Percentiles rank a stretch among this genome's conserved stretches.
These are phyloP conservation scores for Gymnocheta viridis DNA, from an alignment of 2,888 invertebrate species.

Conservation along the genomic window DNA sequence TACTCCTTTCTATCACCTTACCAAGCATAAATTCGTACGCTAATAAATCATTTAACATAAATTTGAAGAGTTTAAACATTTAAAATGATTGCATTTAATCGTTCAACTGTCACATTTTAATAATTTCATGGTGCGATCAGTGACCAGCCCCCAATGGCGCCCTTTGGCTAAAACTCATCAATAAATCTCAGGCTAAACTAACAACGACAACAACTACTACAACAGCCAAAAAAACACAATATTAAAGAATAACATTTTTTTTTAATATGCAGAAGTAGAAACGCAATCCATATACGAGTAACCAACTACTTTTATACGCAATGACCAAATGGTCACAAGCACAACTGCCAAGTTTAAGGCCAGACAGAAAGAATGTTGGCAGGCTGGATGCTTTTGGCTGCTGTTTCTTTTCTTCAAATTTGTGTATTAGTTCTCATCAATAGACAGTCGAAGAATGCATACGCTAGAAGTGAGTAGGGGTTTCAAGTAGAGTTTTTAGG, in stretches of 20 bases:
- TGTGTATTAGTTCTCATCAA: constrained; percentile 62
- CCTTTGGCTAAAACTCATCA: constrained; percentile 79
- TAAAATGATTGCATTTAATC: constrained; percentile 79
- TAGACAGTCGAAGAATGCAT: constrained; percentile 43
- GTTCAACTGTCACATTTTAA: constrained; percentile 80
- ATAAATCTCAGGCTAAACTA: constrained; percentile 74
- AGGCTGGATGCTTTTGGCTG: constrained; percentile 59
- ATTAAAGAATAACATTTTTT: constrained; percentile 15
- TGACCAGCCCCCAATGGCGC: constrained; percentile 79
- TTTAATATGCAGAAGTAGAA: constrained; percentile 46
- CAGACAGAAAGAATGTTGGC: constrained; percentile 47
- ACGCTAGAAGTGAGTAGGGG: constrained; percentile 34
- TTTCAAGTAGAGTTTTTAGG: background rate
- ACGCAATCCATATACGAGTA: constrained; percentile 32
- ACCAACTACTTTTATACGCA: constrained; percentile 58
- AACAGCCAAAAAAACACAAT: constrained; percentile 43
- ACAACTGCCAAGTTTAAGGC: constrained; percentile 49
- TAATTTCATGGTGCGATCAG: constrained; percentile 79
- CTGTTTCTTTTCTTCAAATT: constrained; percentile 52
- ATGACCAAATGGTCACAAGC: constrained; percentile 58
- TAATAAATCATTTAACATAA: constrained; percentile 72
- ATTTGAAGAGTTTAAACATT: constrained; percentile 71
- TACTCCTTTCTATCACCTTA: constrained; percentile 4
- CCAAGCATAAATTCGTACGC: background rate
- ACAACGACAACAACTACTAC: constrained; percentile 58